Evolutionary conservation across 1,140 invertebrate species (phyloP).

Genomic region (Harpegnathos saltator): DNA sequence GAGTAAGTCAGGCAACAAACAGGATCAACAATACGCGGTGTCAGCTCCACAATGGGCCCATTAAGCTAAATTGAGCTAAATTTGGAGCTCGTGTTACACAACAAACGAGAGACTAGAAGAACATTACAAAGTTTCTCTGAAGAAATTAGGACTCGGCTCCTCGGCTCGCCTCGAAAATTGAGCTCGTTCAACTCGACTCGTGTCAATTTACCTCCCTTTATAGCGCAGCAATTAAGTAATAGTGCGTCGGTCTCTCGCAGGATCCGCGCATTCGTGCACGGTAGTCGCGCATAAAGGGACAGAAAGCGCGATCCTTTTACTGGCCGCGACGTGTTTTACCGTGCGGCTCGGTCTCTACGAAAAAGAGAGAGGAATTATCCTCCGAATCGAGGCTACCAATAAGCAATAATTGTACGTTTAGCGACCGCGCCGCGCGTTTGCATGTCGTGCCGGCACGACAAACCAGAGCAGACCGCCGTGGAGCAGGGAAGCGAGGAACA

Average conservation of each 20-base stretch:
- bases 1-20: too few relatives aligned
- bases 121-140: too few relatives aligned
- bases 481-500: conserved; percentile 64
- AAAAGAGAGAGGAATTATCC: conserved; percentile 41
- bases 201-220: too few relatives aligned
- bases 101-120: too few relatives aligned
- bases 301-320: conserved; percentile 20
- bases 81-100: too few relatives aligned
- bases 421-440: conserved; percentile 56
- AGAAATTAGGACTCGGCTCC: too few relatives aligned
- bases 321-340: conserved; percentile 15
- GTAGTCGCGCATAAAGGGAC: conserved; percentile 18
- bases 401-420: conserved; percentile 71
- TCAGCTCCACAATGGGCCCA: too few relatives aligned
- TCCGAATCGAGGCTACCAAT: conserved; percentile 65
- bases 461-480: conserved; percentile 28
- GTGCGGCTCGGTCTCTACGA: conserved; percentile 21
- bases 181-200: too few relatives aligned
- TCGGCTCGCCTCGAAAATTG: too few relatives aligned
- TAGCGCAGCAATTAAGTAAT: too few relatives aligned
- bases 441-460: conserved; percentile 71
- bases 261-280: background rate
- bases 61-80: too few relatives aligned
- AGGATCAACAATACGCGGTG: too few relatives aligned
- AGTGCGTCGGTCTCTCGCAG: background rate